Percentiles rank a stretch among this genome's conserved stretches.
Conservation (phyloP, 2,113 vertebrate genomes). For the Merops nubicus region DNA sequence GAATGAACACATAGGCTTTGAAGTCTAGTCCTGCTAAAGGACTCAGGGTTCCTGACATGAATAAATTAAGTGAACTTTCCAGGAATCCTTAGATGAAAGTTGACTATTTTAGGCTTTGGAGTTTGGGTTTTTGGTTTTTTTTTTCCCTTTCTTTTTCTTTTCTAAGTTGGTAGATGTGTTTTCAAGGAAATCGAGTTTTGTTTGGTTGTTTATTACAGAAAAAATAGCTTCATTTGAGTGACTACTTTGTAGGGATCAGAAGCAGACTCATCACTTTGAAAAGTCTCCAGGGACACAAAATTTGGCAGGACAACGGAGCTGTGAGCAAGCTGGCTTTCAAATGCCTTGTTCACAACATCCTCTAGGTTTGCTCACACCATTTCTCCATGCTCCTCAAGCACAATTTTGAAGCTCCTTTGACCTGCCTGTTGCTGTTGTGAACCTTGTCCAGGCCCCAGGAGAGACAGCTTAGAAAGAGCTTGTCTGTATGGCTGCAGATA, state of each 20-base stretch:
- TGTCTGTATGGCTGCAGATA: too few relatives aligned
- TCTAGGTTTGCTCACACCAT: background rate
- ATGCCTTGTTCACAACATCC: background rate
- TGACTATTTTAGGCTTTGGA: background rate
- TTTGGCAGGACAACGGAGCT: rapidly evolving
- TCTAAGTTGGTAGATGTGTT: background rate
- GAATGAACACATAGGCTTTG: background rate
- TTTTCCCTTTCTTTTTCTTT: background rate
- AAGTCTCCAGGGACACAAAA: background rate
- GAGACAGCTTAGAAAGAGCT: background rate
- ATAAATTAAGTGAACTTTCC: background rate
- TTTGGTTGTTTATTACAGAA: background rate
- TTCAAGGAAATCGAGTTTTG: background rate
- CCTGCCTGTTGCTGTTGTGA: background rate
- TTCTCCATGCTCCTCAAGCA: background rate
- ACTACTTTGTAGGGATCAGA: background rate
- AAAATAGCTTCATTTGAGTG: background rate
- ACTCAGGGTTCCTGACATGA: background rate
- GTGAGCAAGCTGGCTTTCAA: background rate
- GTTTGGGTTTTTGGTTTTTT: rapidly evolving
- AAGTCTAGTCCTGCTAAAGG: background rate
- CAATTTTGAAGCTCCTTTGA: background rate
- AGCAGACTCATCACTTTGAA: background rate
- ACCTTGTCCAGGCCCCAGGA: background rate
- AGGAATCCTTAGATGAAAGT: background rate